Evolutionary conservation across 2,797 vertebrate species (phyloP).

Genomic region (Coreius guichenoti): DNA sequence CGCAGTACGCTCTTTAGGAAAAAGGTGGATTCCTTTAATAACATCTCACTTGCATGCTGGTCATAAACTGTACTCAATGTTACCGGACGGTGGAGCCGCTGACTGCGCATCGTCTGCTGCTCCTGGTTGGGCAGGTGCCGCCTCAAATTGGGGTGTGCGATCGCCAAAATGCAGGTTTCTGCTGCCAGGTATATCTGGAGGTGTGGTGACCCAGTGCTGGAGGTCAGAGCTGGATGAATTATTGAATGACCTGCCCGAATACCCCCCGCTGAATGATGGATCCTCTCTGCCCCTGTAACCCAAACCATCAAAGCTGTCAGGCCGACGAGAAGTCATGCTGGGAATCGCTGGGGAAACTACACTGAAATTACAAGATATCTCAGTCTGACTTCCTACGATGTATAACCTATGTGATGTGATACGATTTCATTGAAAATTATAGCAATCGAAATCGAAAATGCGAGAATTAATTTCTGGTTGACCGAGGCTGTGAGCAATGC

Average conservation of each 20-base stretch:
- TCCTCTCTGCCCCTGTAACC: slow-evolving; percentile 85
- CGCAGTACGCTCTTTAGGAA: neutral
- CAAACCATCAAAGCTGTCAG: slow-evolving; percentile 90
- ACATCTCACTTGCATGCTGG: neutral
- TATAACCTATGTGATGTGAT: neutral
- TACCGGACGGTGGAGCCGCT: slow-evolving; percentile 64
- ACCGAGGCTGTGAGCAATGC: neutral
- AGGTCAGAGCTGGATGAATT: slow-evolving; percentile 77
- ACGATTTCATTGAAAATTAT: neutral
- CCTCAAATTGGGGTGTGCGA: slow-evolving; percentile 82
- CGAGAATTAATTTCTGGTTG: neutral
- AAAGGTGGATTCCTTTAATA: neutral
- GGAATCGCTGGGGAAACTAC: slow-evolving; percentile 17
- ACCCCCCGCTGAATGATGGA: slow-evolving; percentile 72
- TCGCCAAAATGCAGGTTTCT: slow-evolving; percentile 90
- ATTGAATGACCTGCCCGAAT: slow-evolving; percentile 80
- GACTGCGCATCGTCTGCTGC: slow-evolving; percentile 60
- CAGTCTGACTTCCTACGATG: neutral
- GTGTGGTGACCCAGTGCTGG: slow-evolving; percentile 89
- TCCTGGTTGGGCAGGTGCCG: slow-evolving; percentile 63
- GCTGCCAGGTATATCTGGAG: slow-evolving; percentile 93
- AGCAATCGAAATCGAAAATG: neutral
- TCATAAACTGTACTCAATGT: slow-evolving; percentile 15
- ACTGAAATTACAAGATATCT: neutral
- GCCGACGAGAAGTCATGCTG: slow-evolving; percentile 88